Conservation (phyloP, 2,113 vertebrate species). For the Ondatra zibethicus region DNA sequence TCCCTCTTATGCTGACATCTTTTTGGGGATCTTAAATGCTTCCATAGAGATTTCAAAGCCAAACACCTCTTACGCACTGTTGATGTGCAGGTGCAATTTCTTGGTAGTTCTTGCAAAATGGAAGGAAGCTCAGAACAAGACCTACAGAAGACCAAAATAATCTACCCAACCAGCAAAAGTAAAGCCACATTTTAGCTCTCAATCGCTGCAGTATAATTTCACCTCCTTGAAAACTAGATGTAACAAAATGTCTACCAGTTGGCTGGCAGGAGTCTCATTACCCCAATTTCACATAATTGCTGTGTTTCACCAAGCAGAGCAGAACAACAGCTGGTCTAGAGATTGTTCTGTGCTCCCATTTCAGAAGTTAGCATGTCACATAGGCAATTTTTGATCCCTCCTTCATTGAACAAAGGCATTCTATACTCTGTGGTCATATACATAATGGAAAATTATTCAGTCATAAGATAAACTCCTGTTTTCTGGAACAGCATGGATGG, state of each 20-base stretch:
- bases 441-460: not conserved
- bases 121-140: constrained; percentile 6
- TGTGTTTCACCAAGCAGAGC: constrained; percentile 60
- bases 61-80: not conserved
- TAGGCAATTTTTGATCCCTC: not conserved
- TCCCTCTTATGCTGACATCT: not conserved
- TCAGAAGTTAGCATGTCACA: not conserved
- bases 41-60: constrained; percentile 11
- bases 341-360: not conserved
- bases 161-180: constrained; percentile 12
- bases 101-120: not conserved
- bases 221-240: constrained; percentile 43
- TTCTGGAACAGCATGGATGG: not conserved
- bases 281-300: constrained; percentile 53
- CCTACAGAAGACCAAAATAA: not conserved
- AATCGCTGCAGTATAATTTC: constrained; percentile 12
- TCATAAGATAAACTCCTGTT: not conserved
- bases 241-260: constrained; percentile 35
- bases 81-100: not conserved
- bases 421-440: not conserved
- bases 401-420: not conserved
- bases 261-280: constrained; percentile 57
- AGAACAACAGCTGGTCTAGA: constrained; percentile 39
- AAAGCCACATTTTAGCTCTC: not conserved
- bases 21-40: constrained; percentile 14